Evolutionary conservation across 2,113 vertebrate genomes (phyloP), one percentile per base, ranked within the genome.

Genomic region (Macquaria australasica): DNA sequence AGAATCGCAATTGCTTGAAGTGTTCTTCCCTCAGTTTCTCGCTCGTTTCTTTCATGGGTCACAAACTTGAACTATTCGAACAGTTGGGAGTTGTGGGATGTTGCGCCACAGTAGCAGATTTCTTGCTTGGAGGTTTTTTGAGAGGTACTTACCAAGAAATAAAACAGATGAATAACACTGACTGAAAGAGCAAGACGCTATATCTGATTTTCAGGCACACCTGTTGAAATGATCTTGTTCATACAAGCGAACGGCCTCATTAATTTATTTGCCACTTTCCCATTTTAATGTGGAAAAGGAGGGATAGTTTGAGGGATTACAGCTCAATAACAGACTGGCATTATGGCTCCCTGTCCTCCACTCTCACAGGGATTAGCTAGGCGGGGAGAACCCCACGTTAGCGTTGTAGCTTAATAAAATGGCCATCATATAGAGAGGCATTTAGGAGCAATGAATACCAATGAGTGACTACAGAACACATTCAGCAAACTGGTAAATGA

Each of bases 401-500:
- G 80, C 63, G 53, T 84, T 81, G 87, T 83, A 82, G 81, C 81
- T 85, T 88, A 87, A 93, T 91, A 87, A 93, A 92, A 93, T 53
- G 73, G 86, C 77, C 81, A 77, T 87, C 90, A 86, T 81, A 94
- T 62, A 87, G 85, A 79, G 85, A 88, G 66, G 77, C 86, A 86
- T 95, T 95, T 91, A 92, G 88, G 77, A 83, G 82, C 85, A 80
- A 89, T 91, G 91, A 94, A 90, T 87, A 89, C 43, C 77, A 92
- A 93, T 88, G 85, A 91, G 85, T 82, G 89, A 85, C 79, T 80
- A 83, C 87, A 89, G 82, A 87, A 91, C 68, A 77, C 73, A 83
- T 91, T 85, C 81, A 87, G 86, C 77, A 88, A 88, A 87, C 82
- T 82, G 76, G 83, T 82, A 89, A 92, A 93, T 91, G 81, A 90